Conservation (phyloP, 2,797 vertebrate genomes). For the Prunella strophiata region DNA sequence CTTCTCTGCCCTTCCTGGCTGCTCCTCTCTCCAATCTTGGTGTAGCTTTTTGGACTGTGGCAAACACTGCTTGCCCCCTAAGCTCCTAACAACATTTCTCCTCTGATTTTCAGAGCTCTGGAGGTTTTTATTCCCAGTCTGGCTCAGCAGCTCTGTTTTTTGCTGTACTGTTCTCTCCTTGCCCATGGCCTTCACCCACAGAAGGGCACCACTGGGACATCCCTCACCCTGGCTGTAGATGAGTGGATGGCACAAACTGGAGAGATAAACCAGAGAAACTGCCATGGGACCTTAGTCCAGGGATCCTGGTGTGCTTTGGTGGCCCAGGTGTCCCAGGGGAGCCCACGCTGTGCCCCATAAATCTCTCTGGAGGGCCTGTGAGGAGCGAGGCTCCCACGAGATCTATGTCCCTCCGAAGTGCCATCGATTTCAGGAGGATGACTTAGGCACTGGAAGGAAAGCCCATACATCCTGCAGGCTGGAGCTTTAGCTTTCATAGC, state of each 20-base stretch:
- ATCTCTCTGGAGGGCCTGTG: neutral
- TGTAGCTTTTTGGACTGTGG: neutral
- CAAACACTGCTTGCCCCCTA: neutral
- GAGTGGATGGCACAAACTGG: neutral
- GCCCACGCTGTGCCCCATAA: neutral
- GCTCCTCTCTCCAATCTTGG: neutral
- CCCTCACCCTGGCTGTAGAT: neutral
- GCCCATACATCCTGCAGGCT: neutral
- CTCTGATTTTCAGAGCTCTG: neutral
- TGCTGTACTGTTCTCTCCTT: neutral
- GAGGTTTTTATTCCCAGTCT: neutral
- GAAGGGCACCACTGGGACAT: rapidly evolving
- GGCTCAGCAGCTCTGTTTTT: neutral
- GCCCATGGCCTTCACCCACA: neutral
- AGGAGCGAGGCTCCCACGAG: neutral
- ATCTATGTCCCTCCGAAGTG: neutral
- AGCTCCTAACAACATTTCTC: neutral
- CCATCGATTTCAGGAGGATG: conserved; percentile 27
- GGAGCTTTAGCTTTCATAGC: conserved; percentile 29
- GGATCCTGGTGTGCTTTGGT: neutral
- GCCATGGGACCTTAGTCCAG: neutral
- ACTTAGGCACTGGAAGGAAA: neutral
- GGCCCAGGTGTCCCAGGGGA: neutral
- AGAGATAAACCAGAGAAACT: neutral
- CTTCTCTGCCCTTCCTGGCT: neutral